Evolutionary conservation across 2,888 invertebrate species (phyloP).

Genomic region (Lepidocyrtinus sp.): DNA sequence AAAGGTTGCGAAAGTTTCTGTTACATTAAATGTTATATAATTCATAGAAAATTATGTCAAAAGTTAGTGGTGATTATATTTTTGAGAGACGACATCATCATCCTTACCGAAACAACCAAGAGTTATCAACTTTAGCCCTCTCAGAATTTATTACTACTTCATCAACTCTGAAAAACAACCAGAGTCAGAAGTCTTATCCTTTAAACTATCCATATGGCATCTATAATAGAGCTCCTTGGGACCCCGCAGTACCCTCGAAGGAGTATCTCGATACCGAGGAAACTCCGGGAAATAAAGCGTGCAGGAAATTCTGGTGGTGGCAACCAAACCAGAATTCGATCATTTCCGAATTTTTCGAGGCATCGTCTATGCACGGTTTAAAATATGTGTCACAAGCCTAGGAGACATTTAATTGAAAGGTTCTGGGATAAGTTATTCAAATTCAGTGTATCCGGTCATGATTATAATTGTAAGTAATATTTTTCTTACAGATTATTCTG

Average conservation of each 20-base stretch:
- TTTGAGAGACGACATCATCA: background rate
- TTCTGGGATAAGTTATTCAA: constrained; percentile 21
- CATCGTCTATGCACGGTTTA: constrained; percentile 54
- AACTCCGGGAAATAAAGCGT: background rate
- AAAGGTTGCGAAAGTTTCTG: no score
- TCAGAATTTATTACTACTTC: constrained; percentile 33
- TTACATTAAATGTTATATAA: no score
- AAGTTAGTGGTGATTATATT: background rate
- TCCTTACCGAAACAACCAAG: background rate
- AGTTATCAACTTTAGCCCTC: background rate
- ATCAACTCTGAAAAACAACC: background rate
- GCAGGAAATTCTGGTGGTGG: constrained; percentile 43
- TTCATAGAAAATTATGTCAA: background rate
- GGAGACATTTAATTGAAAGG: constrained; percentile 64
- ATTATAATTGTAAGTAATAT: background rate
- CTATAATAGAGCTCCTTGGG: constrained; percentile 28
- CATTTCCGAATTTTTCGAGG: constrained; percentile 32
- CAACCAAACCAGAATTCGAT: constrained; percentile 36
- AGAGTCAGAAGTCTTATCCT: background rate
- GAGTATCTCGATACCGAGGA: background rate
- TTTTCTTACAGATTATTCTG: constrained; percentile 63
- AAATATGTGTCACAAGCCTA: constrained; percentile 61
- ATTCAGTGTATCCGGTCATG: background rate
- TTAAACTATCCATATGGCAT: constrained; percentile 29
- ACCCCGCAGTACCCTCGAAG: background rate